Base-by-base conservation (phyloP, 2,888 invertebrate species). In the Euplagia quadripunctaria region DNA sequence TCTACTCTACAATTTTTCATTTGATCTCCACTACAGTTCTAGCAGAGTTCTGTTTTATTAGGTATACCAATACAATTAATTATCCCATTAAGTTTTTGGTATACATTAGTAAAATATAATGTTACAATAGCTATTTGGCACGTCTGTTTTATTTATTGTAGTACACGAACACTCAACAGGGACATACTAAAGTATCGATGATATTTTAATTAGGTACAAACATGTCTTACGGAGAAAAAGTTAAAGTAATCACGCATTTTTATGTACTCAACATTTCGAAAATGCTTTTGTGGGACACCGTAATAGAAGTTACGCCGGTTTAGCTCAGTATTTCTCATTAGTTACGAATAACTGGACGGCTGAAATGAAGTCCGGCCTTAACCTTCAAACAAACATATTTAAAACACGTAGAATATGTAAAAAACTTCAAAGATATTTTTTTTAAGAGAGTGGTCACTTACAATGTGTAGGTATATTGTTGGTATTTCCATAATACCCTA, bases 151-250 rank as follows among this genome's bases (percentile, higher is more conserved):
- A 2, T 82, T 55, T 70, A 61, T 51, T 46, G 65, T 64, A 20
- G 61, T 51, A 58, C 64, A 41, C 58, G 68, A 61, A 31, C 2
- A 31, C 31, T 31, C 31, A 31, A 76, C 73, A 73, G 72, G 43
- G 68, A 70, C 31, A 58, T 46, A 64, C 64, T 74, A 55, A 70
- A 79, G 72, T 71, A 79, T 46, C 8, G 43, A 8, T 8, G 72
- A 74, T 68, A 77, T 82, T 82, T 81, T 82, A 81, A 79, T 79
- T 77, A 74, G 71, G 68, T 20, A 64, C 61, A 72, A 83, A 78
- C 74, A 78, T 73, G 74, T 74, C 72, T 79, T 76, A 70, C 63
- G 14, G 65, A 71, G 55, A 69, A 70, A 75, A 64, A 70, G 68
- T 68, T 74, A 65, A n/a, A n/a, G 71, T 64, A 66, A 61, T 66